Evolutionary conservation across 2,113 vertebrate genomes (phyloP).

Genomic region (Murina feae): DNA sequence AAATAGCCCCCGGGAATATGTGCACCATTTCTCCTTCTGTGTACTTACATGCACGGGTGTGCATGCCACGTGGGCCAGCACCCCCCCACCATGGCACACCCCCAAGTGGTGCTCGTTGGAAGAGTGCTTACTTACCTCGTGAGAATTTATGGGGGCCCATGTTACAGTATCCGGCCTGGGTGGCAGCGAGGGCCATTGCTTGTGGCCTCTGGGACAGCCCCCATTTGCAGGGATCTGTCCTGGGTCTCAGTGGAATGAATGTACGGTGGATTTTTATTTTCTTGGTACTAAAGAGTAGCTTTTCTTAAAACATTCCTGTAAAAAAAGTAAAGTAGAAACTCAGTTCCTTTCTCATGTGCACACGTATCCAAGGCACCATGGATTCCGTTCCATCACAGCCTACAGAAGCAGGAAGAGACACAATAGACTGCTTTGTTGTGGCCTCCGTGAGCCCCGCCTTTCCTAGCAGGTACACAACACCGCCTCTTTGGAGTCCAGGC

Average conservation of each 20-base stretch:
- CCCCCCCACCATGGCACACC: constrained; percentile 16
- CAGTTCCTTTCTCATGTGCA: not conserved
- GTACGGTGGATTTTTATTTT: constrained; percentile 62
- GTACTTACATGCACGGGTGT: constrained; percentile 53
- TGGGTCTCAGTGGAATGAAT: constrained; percentile 21
- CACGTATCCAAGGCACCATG: not conserved
- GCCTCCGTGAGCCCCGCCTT: not conserved
- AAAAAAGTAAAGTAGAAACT: constrained; percentile 4
- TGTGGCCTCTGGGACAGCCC: constrained; percentile 16
- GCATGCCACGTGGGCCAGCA: constrained; percentile 30
- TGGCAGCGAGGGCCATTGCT: not conserved
- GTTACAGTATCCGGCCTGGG: not conserved
- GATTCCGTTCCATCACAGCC: not conserved
- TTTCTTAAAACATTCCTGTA: constrained; percentile 65
- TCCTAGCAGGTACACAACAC: not conserved
- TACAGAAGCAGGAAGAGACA: not conserved
- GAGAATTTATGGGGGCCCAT: not conserved
- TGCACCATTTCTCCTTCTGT: constrained; percentile 45
- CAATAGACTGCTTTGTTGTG: not conserved
- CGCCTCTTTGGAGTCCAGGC: not conserved
- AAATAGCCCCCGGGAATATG: constrained; percentile 50
- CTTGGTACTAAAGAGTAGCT: constrained; percentile 74
- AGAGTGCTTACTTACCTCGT: constrained; percentile 47
- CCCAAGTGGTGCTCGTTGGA: constrained; percentile 61
- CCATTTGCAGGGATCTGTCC: constrained; percentile 5